Base-by-base conservation (phyloP, 1,140 invertebrate genomes). In the Hylyphantes graminicola region DNA sequence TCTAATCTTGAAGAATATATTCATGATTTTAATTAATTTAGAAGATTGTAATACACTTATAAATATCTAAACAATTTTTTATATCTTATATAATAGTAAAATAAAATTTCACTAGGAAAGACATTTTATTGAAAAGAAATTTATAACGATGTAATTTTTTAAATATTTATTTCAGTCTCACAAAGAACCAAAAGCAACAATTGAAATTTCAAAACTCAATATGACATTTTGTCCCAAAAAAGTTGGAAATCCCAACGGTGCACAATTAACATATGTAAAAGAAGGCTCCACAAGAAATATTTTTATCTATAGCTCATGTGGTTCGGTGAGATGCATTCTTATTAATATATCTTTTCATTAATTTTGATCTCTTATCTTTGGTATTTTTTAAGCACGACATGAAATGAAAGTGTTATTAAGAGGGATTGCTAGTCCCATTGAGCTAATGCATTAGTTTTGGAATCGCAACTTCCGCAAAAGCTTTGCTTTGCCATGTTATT, bases 221-320 rank as follows among this genome's bases (percentile, higher is more conserved):
- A 94, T 96, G 7, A 93, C 94, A 8, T 96, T 97, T 89, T 94
- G 94, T 0, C 95, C 96, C 0, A 91, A 93, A 15, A 97, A 97
- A 91, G 94, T 95, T 64, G 93, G 93, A 11, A 93, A 95, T 89
- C 92, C 93, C 87, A 95, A 95, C 88, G 90, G 90, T 48, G 90
- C 97, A 86, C 95, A 97, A 90, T 90, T 97, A 7, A 94, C 95
- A 0, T 97, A 94, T 88, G 92, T 95, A 87, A 94, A 94, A 88
- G 94, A 96, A 84, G 90, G 91, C 7, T 93, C 94, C 5, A 97
- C 96, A 6, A 90, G 96, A 86, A 95, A 96, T 88, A 94, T 97
- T 86, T 97, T 94, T 89, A 93, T 97, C 0, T 96, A 95, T 87
- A 94, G 96, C 83, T 94, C 96, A 85, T 94, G 94, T 86, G 92